A percentile compares a stretch with the other conserved stretches of the same genome.
These are phyloP conservation scores for Trichogramma dendrolimi DNA, from an alignment of 2,888 invertebrate species.

Conservation along the genomic window DNA sequence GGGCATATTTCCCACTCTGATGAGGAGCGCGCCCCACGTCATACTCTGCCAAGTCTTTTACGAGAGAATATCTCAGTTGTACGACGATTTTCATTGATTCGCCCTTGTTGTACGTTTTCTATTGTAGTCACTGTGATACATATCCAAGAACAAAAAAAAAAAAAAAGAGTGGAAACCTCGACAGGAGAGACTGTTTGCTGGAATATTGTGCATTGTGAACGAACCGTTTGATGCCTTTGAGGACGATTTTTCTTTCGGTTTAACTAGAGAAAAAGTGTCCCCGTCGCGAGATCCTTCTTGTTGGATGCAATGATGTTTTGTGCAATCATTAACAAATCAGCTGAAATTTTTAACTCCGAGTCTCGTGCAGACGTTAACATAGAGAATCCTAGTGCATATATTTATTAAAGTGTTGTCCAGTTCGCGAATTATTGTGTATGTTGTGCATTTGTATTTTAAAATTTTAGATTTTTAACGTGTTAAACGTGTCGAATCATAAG, in stretches of 20 bases:
- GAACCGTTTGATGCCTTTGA: background rate
- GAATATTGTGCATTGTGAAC: background rate
- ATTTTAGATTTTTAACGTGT: too few relatives aligned
- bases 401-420: too few relatives aligned
- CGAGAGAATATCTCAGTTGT: slow-evolving; percentile 61
- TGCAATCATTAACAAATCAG: too few relatives aligned
- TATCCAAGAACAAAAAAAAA: background rate
- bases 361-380: too few relatives aligned
- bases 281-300: too few relatives aligned
- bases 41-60: slow-evolving; percentile 83
- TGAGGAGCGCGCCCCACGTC: slow-evolving; percentile 86
- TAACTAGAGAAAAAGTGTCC: slow-evolving; percentile 12
- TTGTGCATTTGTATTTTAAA: too few relatives aligned
- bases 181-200: background rate
- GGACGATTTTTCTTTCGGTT: slow-evolving; percentile 13
- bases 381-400: too few relatives aligned
- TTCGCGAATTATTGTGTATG: too few relatives aligned
- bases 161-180: background rate
- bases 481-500: too few relatives aligned
- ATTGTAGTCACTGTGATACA: background rate
- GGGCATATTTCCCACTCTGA: slow-evolving; percentile 82
- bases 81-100: slow-evolving; percentile 48
- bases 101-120: background rate
- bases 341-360: too few relatives aligned
- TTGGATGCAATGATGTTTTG: too few relatives aligned